Evolutionary conservation across 2,113 vertebrate genomes (phyloP), one percentile per base, ranked within the genome.

Genomic region (Cinclus cinclus): DNA sequence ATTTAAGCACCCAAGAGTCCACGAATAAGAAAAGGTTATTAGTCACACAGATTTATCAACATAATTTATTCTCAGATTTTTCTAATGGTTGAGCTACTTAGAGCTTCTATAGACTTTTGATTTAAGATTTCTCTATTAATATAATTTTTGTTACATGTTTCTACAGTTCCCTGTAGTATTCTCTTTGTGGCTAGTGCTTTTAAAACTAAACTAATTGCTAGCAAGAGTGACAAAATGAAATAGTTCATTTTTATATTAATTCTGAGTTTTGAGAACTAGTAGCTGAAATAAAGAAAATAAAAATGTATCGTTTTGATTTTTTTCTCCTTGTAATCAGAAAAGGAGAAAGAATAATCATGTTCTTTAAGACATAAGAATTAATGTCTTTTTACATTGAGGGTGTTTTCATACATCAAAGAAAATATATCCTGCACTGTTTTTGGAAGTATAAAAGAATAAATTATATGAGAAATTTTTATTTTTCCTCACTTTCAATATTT

Each of bases 381-480:
- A 31, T 5, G 0, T 2, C 8, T 75, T 59, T 79, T 74, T 56
- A 20, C 33, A 22, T 2, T 3, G 39, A 69, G 6, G 0, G 1
- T 47, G 4, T 42, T 69, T 37, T 63, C 3, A 17, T 33, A 10
- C 8, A 46, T 49, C 4, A 69, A 39, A 78, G 24, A 8, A 83
- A 68, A 69, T 76, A 19, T 60, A 47, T 11, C 7, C 10, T 44
- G 7, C 3, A 2, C 0, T 58, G 7, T 3, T 64, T 2, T 37
- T 53, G 18, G 24, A 74, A 69, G 6, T 73, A 33, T 5, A 37
- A 11, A 81, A 44, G 2, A 11, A 41, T 41, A 82, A 50, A 46
- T 62, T 35, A 59, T 13, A 6, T 15, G 73, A 22, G 8, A 8
- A 71, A 79, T 16, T 14, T 37, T 35, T 41, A 2, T 52, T 82